Evolutionary conservation across 2,888 invertebrate genomes (phyloP).

Genomic region (Pyrocoelia pectoralis): DNA sequence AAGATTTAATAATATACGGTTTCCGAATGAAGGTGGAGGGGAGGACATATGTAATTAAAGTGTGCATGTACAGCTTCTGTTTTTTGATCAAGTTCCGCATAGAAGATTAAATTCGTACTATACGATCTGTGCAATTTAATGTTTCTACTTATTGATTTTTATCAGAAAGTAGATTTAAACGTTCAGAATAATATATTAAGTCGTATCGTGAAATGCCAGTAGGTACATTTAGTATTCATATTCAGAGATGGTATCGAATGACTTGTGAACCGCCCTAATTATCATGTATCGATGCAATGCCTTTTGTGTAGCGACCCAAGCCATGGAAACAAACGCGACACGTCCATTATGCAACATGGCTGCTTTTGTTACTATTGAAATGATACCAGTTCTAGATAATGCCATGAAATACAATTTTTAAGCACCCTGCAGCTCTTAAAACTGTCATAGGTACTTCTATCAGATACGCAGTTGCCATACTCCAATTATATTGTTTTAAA

Average conservation of each 20-base stretch:
- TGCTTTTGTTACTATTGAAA: conserved; percentile 55
- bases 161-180: conserved; percentile 24
- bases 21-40: too few relatives aligned
- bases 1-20: too few relatives aligned
- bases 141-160: conserved; percentile 22
- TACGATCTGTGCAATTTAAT: not conserved
- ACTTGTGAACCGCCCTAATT: conserved; percentile 58
- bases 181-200: conserved; percentile 37
- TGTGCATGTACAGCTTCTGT: not conserved
- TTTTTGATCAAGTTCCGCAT: not conserved
- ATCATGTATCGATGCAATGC: conserved; percentile 57
- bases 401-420: conserved; percentile 32
- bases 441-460: not conserved
- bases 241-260: conserved; percentile 57
- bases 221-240: conserved; percentile 55
- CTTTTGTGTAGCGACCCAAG: conserved; percentile 54
- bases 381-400: conserved; percentile 54
- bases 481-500: too few relatives aligned
- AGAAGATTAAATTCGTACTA: not conserved
- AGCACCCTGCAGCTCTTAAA: conserved; percentile 22
- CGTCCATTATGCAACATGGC: conserved; percentile 57
- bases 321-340: conserved; percentile 58
- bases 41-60: too few relatives aligned
- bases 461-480: too few relatives aligned
- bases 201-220: conserved; percentile 42